Evolutionary conservation across 2,113 vertebrate species (phyloP).

Genomic region (Prolemur simus): DNA sequence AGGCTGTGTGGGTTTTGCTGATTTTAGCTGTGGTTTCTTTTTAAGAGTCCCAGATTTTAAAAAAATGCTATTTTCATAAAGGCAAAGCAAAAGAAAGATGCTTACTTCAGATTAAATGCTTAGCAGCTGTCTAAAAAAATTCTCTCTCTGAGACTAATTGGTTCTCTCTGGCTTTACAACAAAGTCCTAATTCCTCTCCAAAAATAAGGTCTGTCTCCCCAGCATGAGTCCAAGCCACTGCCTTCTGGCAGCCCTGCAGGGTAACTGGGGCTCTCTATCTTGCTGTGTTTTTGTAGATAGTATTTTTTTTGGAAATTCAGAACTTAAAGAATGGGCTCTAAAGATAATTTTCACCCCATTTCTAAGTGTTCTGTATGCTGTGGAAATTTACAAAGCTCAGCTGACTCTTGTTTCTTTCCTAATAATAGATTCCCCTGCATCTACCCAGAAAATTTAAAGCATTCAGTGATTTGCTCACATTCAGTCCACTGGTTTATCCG

Average conservation of each 20-base stretch:
- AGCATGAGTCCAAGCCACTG: accelerated
- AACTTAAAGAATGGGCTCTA: background rate
- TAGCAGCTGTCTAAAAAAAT: background rate
- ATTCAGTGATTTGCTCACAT: background rate
- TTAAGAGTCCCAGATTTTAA: background rate
- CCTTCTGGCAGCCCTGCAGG: background rate
- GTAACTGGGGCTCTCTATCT: background rate
- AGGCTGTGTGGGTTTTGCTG: background rate
- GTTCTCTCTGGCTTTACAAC: background rate
- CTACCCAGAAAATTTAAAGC: background rate
- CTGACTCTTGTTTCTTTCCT: background rate
- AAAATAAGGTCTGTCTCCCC: background rate
- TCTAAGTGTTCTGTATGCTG: background rate
- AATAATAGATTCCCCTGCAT: background rate
- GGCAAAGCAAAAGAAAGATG: background rate
- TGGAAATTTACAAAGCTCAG: background rate
- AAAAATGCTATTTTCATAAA: background rate
- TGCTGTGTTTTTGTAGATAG: background rate
- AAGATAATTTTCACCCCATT: background rate
- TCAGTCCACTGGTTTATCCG: background rate
- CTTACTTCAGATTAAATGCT: background rate
- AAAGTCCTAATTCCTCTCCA: background rate
- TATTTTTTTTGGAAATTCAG: background rate
- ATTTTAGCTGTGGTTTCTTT: background rate
- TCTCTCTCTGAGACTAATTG: background rate